Conservation (phyloP, 37 sponge, comb jelly and placozoan genomes). For the Aplysina aerophoba region DNA sequence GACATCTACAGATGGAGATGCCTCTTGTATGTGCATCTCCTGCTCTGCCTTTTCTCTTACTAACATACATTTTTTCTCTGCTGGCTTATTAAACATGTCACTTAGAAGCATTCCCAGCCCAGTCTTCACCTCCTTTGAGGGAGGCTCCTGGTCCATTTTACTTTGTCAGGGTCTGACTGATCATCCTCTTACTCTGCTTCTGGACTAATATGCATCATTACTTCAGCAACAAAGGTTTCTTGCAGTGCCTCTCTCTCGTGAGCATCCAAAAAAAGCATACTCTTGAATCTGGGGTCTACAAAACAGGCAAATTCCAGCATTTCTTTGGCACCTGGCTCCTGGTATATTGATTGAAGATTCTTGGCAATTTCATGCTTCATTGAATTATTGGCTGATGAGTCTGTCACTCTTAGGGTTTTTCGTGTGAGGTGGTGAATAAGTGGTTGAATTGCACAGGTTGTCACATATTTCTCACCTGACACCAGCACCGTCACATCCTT, state of each 20-base stretch:
- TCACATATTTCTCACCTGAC: constrained; percentile 44
- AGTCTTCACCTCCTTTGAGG: neutral
- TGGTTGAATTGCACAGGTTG: constrained; percentile 39
- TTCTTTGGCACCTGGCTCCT: neutral
- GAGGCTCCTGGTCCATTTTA: constrained; percentile 12
- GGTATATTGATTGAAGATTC: neutral
- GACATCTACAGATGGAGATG: neutral
- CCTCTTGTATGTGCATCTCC: constrained; percentile 6
- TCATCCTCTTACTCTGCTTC: neutral
- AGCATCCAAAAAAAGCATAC: constrained; percentile 8
- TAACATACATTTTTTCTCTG: neutral
- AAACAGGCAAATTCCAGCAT: constrained; percentile 7
- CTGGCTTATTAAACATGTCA: neutral
- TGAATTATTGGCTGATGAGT: neutral
- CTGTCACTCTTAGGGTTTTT: neutral
- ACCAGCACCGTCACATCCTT: constrained; percentile 22
- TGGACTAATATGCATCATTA: neutral
- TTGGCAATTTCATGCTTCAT: constrained; percentile 14
- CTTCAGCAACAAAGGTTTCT: neutral
- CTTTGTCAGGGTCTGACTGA: neutral
- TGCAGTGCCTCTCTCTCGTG: neutral
- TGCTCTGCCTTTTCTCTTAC: neutral
- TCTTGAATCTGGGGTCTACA: constrained; percentile 34
- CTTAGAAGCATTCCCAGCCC: neutral
- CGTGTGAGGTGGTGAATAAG: constrained; percentile 31